phyloP scores from a whole-genome alignment of 2,888 invertebrate genomes.

The Platypus cylindrus region DNA sequence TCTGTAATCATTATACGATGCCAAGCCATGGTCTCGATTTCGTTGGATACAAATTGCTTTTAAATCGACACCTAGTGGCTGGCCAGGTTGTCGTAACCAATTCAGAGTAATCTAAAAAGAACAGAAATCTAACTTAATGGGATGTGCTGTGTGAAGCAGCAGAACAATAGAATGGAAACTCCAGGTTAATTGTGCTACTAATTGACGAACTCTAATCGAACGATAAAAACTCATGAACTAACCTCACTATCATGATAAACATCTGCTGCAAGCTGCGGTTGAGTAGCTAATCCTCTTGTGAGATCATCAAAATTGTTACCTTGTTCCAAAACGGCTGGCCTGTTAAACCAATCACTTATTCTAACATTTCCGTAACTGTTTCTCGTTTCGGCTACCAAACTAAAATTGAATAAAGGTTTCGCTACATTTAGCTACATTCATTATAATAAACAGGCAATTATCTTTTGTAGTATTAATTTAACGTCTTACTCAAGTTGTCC shows the following conservation, averaged over 20 bases:
- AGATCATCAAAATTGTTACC: slow-evolving; percentile 57
- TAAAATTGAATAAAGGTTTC: slow-evolving; percentile 28
- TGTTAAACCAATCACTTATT: slow-evolving; percentile 58
- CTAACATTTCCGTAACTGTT: slow-evolving; percentile 43
- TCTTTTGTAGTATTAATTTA: slow-evolving; percentile 1
- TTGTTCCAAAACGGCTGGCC: slow-evolving; percentile 52
- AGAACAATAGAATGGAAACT: too few relatives aligned
- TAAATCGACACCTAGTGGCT: slow-evolving; percentile 66
- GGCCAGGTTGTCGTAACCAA: slow-evolving; percentile 50
- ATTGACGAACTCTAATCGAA: too few relatives aligned
- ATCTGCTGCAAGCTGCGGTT: slow-evolving; percentile 65
- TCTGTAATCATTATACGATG: slow-evolving; percentile 64
- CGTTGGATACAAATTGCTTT: slow-evolving; percentile 75
- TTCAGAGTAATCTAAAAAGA: slow-evolving; percentile 47
- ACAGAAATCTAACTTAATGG: neutral
- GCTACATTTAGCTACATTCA: too few relatives aligned
- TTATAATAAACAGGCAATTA: too few relatives aligned
- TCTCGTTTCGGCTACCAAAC: slow-evolving; percentile 47
- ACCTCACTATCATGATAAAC: slow-evolving; percentile 67
- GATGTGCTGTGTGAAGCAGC: too few relatives aligned
- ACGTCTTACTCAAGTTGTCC: slow-evolving; percentile 52
- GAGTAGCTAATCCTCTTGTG: slow-evolving; percentile 61
- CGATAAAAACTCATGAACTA: too few relatives aligned
- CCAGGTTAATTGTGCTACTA: too few relatives aligned
- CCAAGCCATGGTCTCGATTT: slow-evolving; percentile 75